Evolutionary conservation across 1,140 invertebrate species (phyloP).

Genomic region (Hesperophylax magnus): DNA sequence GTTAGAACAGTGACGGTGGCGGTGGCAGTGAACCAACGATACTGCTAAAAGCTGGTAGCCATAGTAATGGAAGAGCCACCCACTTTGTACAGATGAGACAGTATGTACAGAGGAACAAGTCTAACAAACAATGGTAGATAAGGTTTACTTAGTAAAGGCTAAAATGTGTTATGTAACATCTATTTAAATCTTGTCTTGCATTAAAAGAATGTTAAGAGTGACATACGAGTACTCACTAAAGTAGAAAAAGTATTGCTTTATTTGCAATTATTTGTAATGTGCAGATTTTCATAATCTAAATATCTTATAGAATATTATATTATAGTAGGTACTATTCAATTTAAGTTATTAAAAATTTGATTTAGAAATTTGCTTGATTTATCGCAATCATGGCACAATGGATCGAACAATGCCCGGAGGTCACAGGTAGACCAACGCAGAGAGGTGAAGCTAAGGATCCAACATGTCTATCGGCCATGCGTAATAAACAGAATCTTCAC

Average conservation of each 20-base stretch:
- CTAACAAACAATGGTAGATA: conserved; percentile 15
- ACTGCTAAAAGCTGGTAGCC: background rate
- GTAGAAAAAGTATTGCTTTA: conserved; percentile 59
- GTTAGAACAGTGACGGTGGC: background rate
- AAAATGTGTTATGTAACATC: conserved; percentile 39
- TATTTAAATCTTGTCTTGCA: conserved; percentile 53
- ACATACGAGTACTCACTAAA: conserved; percentile 55
- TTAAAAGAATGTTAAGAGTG: conserved; percentile 53
- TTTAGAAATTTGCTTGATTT: conserved; percentile 57
- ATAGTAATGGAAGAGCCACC: background rate
- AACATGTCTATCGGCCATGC: conserved; percentile 31
- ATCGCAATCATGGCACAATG: conserved; percentile 52
- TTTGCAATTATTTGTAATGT: conserved; percentile 59
- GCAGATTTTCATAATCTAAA: conserved; percentile 57
- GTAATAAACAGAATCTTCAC: conserved; percentile 18
- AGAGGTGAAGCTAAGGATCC: conserved; percentile 53
- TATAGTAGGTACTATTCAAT: conserved; percentile 56
- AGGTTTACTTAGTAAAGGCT: conserved; percentile 37
- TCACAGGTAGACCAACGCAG: conserved; percentile 48
- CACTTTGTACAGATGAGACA: background rate
- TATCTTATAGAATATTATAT: conserved; percentile 55
- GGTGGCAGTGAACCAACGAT: background rate
- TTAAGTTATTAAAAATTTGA: conserved; percentile 57
- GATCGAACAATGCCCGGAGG: conserved; percentile 47
- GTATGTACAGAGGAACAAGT: conserved; percentile 40